These are phyloP conservation scores for Stegostoma tigrinum DNA, from an alignment of 2,113 vertebrate genomes.

Conservation along the genomic window DNA sequence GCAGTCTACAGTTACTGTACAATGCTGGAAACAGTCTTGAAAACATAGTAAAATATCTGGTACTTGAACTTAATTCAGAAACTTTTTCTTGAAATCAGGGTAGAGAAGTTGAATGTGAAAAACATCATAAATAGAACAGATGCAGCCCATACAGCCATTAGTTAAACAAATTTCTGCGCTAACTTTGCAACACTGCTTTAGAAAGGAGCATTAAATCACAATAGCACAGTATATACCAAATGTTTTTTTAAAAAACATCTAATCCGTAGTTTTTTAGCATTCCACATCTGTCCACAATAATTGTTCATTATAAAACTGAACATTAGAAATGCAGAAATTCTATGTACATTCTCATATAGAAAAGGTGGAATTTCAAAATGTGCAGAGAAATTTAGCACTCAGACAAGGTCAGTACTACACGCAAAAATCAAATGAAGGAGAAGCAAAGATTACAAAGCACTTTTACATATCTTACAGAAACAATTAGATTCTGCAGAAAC, in stretches of 20 bases:
- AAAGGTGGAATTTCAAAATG: background rate
- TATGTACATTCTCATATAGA: background rate
- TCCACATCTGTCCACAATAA: background rate
- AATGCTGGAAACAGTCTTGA: background rate
- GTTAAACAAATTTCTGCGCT: conserved; percentile 4
- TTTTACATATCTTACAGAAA: conserved; percentile 18
- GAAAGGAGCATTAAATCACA: conserved; percentile 15
- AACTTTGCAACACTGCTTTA: background rate
- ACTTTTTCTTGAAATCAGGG: background rate
- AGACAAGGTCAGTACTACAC: background rate
- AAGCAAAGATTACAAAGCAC: background rate
- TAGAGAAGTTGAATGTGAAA: background rate
- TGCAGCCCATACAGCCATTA: background rate
- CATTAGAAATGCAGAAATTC: conserved; percentile 5
- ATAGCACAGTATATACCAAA: background rate
- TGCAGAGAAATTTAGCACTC: background rate
- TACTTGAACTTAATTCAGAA: conserved; percentile 17
- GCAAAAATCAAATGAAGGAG: conserved; percentile 6
- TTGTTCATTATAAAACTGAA: conserved; percentile 10
- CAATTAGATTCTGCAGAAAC: background rate
- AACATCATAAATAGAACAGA: background rate
- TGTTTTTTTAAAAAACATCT: background rate
- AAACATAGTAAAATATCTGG: background rate
- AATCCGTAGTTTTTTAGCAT: background rate
- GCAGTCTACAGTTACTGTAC: background rate